phyloP scores from a whole-genome alignment of 1,140 invertebrate genomes.

The Drosophila asahinai region DNA sequence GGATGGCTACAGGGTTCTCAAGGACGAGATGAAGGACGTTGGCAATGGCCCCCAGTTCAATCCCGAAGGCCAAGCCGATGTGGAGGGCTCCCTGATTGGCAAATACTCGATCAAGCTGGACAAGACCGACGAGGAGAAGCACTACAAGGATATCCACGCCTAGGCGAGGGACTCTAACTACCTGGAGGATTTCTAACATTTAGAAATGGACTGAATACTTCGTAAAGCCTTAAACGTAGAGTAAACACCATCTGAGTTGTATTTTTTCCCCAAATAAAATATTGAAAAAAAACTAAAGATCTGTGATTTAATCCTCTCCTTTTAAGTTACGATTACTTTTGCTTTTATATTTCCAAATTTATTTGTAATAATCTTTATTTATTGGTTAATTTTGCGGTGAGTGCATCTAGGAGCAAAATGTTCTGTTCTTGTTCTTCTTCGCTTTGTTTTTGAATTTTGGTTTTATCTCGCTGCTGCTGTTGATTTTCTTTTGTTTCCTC shows the following conservation, averaged over 20 bases:
- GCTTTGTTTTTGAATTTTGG: constrained; percentile 62
- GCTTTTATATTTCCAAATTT: constrained; percentile 57
- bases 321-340: neutral
- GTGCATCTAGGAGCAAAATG: constrained; percentile 85
- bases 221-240: constrained; percentile 55
- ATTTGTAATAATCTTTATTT: constrained; percentile 85
- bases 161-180: constrained; percentile 14
- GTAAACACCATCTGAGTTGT: constrained; percentile 42
- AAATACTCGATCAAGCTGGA: constrained; percentile 84
- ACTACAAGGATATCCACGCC: constrained; percentile 68
- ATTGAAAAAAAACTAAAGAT: constrained; percentile 24
- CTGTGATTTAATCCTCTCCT: too few relatives aligned
- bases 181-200: constrained; percentile 77
- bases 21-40: constrained; percentile 85
- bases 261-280: constrained; percentile 36
- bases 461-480: constrained; percentile 53
- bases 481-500: constrained; percentile 43
- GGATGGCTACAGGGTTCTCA: constrained; percentile 87
- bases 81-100: constrained; percentile 83
- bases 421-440: constrained; percentile 50
- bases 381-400: constrained; percentile 84
- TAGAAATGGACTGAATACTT: constrained; percentile 81
- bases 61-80: constrained; percentile 85
- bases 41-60: constrained; percentile 86
- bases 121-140: constrained; percentile 53